Evolutionary conservation across 1,140 invertebrate species (phyloP), one percentile per base, ranked within the genome.

Genomic region (Ostrea edulis): DNA sequence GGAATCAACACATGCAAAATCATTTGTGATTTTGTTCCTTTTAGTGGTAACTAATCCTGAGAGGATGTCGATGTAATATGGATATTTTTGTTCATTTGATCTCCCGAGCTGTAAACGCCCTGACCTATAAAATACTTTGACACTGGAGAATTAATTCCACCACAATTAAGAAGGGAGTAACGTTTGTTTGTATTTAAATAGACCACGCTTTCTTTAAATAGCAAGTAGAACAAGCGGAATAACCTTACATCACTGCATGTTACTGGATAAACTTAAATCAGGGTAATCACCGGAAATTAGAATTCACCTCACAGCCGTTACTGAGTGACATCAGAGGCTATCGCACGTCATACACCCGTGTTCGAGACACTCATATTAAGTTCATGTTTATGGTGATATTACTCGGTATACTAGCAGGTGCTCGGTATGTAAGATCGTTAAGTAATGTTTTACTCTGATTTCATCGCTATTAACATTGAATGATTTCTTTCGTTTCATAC

Each of bases 51-150:
- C 7, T 77, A 77, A 77, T 77, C 68, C 68, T 12, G 14, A 9
- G 68, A 77, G 68, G 68, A 77, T 29, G 68, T 77, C 9, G 12
- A 12, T 12, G 68, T 77, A 29, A 29, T 25, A 77, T 77, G 22
- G 12, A 29, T 77, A 77, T 29, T 77, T 77, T 35, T 77, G 14
- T 25, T 11, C 29, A 29, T 71, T 22, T 29, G 25, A 11, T 71
- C 25, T 71, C 35, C 29, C 29, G 22, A 29, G 35, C 68, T 25
- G 35, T 68, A 77, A 77, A 77, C 29, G 25, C 68, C 22, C 22
- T 77, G 68, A 77, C 68, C 68, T 35, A 77, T 77, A 77, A 77
- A 77, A 14, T 9, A 77, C 11, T 25, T 77, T 29, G n/a, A 62
- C 17, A 7, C 8, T 77, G 68, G 14, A 77, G 55, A 62, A 62